phyloP scores from a whole-genome alignment of 2,888 invertebrate species.

The Tachina lurida region DNA sequence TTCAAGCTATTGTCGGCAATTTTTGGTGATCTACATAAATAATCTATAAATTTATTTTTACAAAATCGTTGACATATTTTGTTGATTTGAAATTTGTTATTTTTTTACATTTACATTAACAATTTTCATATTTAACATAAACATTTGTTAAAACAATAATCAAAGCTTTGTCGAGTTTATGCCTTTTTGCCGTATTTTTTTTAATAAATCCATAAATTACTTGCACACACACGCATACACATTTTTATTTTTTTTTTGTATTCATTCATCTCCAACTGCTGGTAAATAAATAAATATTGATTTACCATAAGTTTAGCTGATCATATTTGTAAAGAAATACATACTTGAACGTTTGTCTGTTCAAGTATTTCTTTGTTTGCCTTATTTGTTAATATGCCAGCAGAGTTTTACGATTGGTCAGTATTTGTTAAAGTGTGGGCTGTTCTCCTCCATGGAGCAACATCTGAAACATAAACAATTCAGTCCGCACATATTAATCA shows the following conservation, averaged over 20 bases:
- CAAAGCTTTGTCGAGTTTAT: not conserved
- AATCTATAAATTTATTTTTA: not conserved
- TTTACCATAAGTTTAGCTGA: conserved; percentile 8
- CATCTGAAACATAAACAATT: conserved; percentile 22
- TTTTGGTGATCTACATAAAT: not conserved
- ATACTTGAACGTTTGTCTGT: not conserved
- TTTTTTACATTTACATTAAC: not conserved
- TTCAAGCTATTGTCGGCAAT: not conserved
- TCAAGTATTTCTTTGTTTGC: not conserved
- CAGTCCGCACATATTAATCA: conserved; percentile 34
- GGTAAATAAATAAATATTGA: conserved; percentile 28
- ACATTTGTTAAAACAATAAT: not conserved
- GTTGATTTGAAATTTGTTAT: not conserved
- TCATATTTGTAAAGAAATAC: not conserved
- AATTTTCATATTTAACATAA: not conserved
- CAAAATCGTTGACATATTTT: conserved; percentile 8
- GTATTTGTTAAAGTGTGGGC: conserved; percentile 56
- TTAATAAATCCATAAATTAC: conserved; percentile 24
- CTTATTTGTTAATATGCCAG: conserved; percentile 21
- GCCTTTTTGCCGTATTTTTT: not conserved
- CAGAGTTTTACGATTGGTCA: conserved; percentile 57
- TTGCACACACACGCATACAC: not conserved
- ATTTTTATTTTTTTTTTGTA: too few species aligned
- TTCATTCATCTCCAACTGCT: conserved; percentile 7
- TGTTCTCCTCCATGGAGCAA: conserved; percentile 32